These are phyloP conservation scores for Oedothorax gibbosus DNA, from an alignment of 1,140 invertebrate genomes.

Conservation along the genomic window DNA sequence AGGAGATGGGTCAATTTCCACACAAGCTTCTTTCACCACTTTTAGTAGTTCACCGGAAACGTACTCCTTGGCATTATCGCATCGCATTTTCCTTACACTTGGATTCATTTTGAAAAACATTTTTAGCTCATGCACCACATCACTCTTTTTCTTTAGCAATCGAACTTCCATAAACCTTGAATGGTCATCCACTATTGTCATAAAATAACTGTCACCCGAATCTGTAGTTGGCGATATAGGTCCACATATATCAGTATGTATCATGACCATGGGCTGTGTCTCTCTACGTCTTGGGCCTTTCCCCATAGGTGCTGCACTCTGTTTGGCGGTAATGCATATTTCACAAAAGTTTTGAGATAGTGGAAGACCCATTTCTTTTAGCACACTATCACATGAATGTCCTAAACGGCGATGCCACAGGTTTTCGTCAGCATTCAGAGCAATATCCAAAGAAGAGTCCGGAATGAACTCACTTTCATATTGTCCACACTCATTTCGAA, in stretches of 20 bases:
- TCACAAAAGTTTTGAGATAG: constrained; percentile 8
- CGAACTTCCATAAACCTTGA: constrained; percentile 48
- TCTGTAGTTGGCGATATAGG: constrained; percentile 5
- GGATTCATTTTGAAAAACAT: constrained; percentile 1
- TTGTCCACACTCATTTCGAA: not conserved
- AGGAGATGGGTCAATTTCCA: constrained; percentile 13
- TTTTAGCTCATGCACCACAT: constrained; percentile 5
- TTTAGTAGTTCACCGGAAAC: constrained; percentile 12
- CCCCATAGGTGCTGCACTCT: not conserved
- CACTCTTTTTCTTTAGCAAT: constrained; percentile 47
- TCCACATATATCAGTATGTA: constrained; percentile 20
- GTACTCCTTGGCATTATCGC: constrained; percentile 33
- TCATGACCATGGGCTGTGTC: not conserved
- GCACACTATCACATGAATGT: not conserved
- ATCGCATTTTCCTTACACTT: not conserved
- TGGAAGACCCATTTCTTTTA: constrained; percentile 22
- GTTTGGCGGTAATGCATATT: constrained; percentile 20
- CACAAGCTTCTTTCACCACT: not conserved
- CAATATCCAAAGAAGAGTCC: not conserved
- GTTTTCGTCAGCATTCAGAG: not conserved
- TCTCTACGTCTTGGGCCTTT: constrained; percentile 5
- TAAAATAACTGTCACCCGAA: constrained; percentile 44
- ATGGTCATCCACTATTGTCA: constrained; percentile 61
- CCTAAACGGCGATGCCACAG: constrained; percentile 10
- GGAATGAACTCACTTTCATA: not conserved